A percentile compares a stretch with the other conserved stretches of the same genome.
phyloP scores from a whole-genome alignment of 2,888 invertebrate species.

The Icerya purchasi region DNA sequence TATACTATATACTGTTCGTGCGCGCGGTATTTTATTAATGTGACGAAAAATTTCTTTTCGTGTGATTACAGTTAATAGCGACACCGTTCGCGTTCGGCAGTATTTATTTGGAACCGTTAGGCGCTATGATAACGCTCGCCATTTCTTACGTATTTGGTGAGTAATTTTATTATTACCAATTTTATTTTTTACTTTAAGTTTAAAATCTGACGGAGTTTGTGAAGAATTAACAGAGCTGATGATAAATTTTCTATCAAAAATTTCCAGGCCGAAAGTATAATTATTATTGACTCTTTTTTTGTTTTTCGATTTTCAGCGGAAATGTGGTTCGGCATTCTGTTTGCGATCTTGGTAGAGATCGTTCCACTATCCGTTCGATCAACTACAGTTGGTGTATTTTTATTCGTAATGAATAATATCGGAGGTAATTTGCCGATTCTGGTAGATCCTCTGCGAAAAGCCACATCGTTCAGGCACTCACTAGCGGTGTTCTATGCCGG shows the following conservation, averaged over 20 bases:
- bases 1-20: no score
- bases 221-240: no score
- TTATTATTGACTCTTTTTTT: no score
- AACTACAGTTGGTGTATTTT: slow-evolving; percentile 64
- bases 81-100: slow-evolving; percentile 72
- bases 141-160: slow-evolving; percentile 70
- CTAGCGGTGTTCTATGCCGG: slow-evolving; percentile 76
- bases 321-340: slow-evolving; percentile 87
- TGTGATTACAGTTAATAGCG: slow-evolving; percentile 45
- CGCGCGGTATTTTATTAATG: slow-evolving; percentile 9
- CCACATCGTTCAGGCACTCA: slow-evolving; percentile 60
- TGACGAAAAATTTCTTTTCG: no score
- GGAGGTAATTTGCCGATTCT: slow-evolving; percentile 75
- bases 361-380: slow-evolving; percentile 62
- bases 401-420: slow-evolving; percentile 82
- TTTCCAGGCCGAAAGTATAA: no score
- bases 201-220: no score
- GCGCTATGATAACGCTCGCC: slow-evolving; percentile 74
- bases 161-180: no score
- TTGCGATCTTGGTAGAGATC: slow-evolving; percentile 72
- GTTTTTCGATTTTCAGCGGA: slow-evolving; percentile 51
- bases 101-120: slow-evolving; percentile 54
- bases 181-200: not conserved
- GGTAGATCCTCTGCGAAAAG: slow-evolving; percentile 62
- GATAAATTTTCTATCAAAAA: no score